These are phyloP conservation scores for Morelia viridis DNA, from an alignment of 2,797 vertebrate genomes.

Conservation along the genomic window DNA sequence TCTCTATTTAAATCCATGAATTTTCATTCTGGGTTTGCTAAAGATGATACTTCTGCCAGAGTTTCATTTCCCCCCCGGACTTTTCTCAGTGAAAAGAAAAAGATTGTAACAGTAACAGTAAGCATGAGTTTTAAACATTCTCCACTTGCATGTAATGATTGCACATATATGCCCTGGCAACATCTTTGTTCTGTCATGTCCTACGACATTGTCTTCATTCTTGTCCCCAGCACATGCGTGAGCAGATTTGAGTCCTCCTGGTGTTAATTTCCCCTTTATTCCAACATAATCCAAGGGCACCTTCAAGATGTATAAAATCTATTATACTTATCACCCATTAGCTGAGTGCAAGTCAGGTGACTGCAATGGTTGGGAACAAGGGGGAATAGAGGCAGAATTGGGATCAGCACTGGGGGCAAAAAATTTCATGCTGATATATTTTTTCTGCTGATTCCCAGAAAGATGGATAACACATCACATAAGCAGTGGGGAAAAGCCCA, in stretches of 20 bases:
- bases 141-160: not conserved
- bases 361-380: not conserved
- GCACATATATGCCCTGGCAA: not conserved
- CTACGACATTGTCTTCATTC: not conserved
- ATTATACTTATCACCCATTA: not conserved
- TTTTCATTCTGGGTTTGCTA: not conserved
- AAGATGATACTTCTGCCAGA: not conserved
- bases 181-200: not conserved
- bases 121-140: not conserved
- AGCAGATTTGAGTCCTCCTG: no score
- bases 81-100: not conserved
- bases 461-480: not conserved
- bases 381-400: not conserved
- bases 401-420: not conserved
- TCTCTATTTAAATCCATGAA: not conserved
- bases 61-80: not conserved
- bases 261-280: no score
- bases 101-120: not conserved
- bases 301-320: not conserved
- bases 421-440: not conserved
- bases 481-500: not conserved
- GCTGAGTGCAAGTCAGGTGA: not conserved
- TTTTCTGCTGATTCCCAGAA: not conserved
- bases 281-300: not conserved
- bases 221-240: no score